These are phyloP conservation scores for Cheilosia urbana DNA, from an alignment of 2,888 invertebrate genomes.

Conservation along the genomic window DNA sequence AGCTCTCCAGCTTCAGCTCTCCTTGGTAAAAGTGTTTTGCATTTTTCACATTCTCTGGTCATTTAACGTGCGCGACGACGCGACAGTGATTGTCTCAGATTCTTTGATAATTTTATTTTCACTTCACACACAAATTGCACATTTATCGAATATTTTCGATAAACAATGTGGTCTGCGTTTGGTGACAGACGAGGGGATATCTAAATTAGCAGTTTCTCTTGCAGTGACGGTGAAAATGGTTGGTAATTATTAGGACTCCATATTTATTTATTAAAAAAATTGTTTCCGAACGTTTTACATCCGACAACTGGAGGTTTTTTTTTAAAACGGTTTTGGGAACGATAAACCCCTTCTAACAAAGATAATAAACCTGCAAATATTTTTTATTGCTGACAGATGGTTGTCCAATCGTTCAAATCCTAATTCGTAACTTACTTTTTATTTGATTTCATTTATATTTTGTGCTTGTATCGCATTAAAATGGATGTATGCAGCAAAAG, in stretches of 20 bases:
- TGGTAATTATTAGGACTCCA: background rate
- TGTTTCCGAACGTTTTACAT: too few relatives aligned
- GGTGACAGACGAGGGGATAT: conserved; percentile 20
- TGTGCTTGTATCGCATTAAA: too few relatives aligned
- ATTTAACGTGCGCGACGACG: conserved; percentile 22
- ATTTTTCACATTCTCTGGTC: conserved; percentile 63
- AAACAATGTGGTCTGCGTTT: background rate
- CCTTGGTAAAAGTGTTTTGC: conserved; percentile 42
- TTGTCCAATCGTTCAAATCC: too few relatives aligned
- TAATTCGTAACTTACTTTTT: too few relatives aligned
- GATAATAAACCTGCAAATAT: too few relatives aligned
- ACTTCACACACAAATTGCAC: conserved; percentile 60
- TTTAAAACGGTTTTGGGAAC: too few relatives aligned
- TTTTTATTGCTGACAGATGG: too few relatives aligned
- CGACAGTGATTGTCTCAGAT: conserved; percentile 32
- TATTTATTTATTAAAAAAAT: too few relatives aligned
- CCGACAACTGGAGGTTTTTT: too few relatives aligned
- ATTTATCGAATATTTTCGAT: conserved; percentile 55
- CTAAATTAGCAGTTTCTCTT: conserved; percentile 61
- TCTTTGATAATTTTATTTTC: conserved; percentile 66
- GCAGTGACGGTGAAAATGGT: conserved; percentile 24
- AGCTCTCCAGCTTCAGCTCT: background rate
- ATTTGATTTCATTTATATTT: too few relatives aligned
- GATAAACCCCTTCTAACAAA: too few relatives aligned
- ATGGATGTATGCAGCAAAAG: too few relatives aligned